These are phyloP conservation scores for Melieria crassipennis DNA, from an alignment of 2,888 invertebrate genomes.

Conservation along the genomic window DNA sequence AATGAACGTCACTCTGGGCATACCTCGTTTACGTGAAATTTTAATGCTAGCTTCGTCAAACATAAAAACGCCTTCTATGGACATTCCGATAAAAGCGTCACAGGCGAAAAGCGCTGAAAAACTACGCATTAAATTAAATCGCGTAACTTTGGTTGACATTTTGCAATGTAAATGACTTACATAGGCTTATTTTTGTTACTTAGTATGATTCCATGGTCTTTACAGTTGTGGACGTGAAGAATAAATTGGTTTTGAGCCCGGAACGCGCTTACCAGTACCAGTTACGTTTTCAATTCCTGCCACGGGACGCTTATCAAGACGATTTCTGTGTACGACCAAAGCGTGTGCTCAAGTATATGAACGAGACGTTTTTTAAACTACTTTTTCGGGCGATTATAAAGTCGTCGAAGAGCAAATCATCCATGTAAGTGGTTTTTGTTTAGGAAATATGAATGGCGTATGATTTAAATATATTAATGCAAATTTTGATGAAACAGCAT, in stretches of 20 bases:
- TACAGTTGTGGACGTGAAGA: constrained; percentile 59
- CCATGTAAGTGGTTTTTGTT: constrained; percentile 49
- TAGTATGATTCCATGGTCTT: background rate
- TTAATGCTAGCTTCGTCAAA: constrained; percentile 94
- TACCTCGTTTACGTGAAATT: constrained; percentile 95
- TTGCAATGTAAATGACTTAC: constrained; percentile 69
- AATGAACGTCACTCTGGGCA: constrained; percentile 99
- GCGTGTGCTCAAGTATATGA: constrained; percentile 78
- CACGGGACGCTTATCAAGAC: constrained; percentile 76
- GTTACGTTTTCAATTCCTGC: constrained; percentile 79
- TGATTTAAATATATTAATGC: background rate
- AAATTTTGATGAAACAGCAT: constrained; percentile 52
- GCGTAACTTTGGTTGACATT: constrained; percentile 82
- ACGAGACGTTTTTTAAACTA: constrained; percentile 74
- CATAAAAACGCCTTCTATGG: constrained; percentile 96
- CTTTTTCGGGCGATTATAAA: constrained; percentile 74
- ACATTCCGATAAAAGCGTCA: constrained; percentile 81
- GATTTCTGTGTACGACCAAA: constrained; percentile 78
- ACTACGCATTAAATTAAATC: constrained; percentile 77
- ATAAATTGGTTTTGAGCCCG: constrained; percentile 68
- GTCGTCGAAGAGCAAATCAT: constrained; percentile 68
- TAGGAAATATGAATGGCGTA: background rate
- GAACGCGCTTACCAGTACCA: constrained; percentile 72
- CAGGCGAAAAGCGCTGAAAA: constrained; percentile 72
- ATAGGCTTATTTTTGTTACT: background rate